Base-by-base conservation (phyloP, 1,140 invertebrate species). In the Leucophenga varia region DNA sequence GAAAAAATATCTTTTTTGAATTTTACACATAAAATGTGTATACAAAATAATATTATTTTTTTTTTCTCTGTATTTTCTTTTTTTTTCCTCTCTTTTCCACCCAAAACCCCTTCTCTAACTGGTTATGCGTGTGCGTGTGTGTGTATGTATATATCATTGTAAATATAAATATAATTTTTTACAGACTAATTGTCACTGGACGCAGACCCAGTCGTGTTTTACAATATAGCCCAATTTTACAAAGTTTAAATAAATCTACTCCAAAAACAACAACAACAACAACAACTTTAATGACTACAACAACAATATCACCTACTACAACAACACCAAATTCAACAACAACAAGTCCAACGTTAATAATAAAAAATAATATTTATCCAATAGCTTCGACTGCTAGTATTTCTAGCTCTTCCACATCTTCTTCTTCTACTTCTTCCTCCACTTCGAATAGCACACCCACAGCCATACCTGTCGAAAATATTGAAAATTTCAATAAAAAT, bases 131-230 rank as follows among this genome's bases (percentile, higher is more conserved):
- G n/a, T n/a, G n/a, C n/a, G n/a, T n/a, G n/a, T n/a, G n/a, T n/a
- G n/a, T n/a, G n/a, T n/a, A n/a, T n/a, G n/a, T n/a, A n/a, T n/a
- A n/a, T n/a, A n/a, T n/a, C n/a, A n/a, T n/a, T 28, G 16, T 12
- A 43, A 30, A 17, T n/a, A 43, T n/a, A 16, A 43, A 16, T 6
- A 43, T 8, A 4, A 41, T 41, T 17, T 25, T 48, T 40, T 69
- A 36, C 69, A 74, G 71, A 61, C 71, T 73, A 21, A 58, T 74
- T 55, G 54, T 60, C 45, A 74, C 67, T 52, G 71, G 71, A 56
- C 71, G 71, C 55, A 70, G 71, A 43, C 71, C 71, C 37, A 74
- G 71, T 73, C 67, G 57, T 69, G 52, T 74, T 50, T 59, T 74
- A 49, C 64, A 68, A 54, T 58, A 59, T 59, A 74, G 59, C 59